Conservation (phyloP, 1,140 invertebrate species). For the Zelostemma sp. region DNA sequence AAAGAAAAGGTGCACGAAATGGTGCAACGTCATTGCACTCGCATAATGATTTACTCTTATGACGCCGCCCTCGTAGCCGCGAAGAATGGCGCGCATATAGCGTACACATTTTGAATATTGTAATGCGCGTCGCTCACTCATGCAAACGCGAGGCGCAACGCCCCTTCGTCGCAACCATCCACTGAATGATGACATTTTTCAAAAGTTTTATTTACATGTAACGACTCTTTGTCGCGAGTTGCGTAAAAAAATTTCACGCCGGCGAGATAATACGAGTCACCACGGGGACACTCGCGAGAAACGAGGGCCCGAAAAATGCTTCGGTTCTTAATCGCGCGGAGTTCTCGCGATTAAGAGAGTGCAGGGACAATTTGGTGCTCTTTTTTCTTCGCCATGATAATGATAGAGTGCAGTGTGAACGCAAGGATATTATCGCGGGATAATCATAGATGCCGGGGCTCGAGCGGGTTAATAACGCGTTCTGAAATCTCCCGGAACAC, state of each 20-base stretch:
- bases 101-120: slow-evolving; percentile 57
- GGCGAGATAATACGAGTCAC: no score
- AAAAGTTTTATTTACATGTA: slow-evolving; percentile 12
- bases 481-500: slow-evolving; percentile 64
- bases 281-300: no score
- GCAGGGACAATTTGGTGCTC: slow-evolving; percentile 41
- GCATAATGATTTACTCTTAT: slow-evolving; percentile 65
- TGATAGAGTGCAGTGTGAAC: slow-evolving; percentile 63
- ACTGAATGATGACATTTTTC: slow-evolving; percentile 33
- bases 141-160: slow-evolving; percentile 51
- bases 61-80: slow-evolving; percentile 58
- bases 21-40: slow-evolving; percentile 60
- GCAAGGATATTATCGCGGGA: slow-evolving; percentile 66
- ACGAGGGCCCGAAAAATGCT: no score
- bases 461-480: slow-evolving; percentile 69
- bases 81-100: slow-evolving; percentile 44
- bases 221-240: slow-evolving; percentile 1
- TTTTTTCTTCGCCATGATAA: slow-evolving; percentile 54
- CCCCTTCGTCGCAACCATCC: slow-evolving; percentile 50
- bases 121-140: slow-evolving; percentile 50
- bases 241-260: no score
- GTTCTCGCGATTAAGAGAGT: slow-evolving; percentile 11
- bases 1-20: slow-evolving; percentile 34
- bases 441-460: slow-evolving; percentile 68
- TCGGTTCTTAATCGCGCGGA: no score